phyloP scores from a whole-genome alignment of 2,888 invertebrate genomes.

The Petrolisthes cinctipes region DNA sequence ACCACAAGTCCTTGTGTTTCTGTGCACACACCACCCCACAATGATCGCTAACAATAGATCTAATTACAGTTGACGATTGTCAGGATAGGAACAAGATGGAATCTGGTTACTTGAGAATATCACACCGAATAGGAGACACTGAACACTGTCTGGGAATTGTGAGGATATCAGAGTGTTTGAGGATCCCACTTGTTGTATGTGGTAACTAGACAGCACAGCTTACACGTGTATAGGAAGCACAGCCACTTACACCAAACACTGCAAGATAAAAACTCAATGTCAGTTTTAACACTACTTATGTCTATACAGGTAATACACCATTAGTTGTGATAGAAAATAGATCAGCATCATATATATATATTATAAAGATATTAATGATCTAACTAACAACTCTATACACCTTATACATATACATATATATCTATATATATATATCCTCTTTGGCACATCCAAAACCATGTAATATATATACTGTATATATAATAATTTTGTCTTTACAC shows the following conservation, averaged over 20 bases:
- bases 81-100: not conserved
- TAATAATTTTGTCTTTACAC: not conserved
- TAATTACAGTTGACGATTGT: not conserved
- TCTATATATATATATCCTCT: not conserved
- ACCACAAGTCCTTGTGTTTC: too few species aligned
- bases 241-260: conserved; percentile 18
- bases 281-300: not conserved
- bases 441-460: not conserved
- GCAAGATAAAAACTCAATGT: not conserved
- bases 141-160: not conserved
- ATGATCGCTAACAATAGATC: not conserved
- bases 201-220: not conserved
- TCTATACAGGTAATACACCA: not conserved
- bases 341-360: not conserved
- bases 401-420: not conserved
- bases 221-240: conserved; percentile 9
- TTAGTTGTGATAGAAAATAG: conserved; percentile 7
- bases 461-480: not conserved
- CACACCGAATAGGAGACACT: not conserved
- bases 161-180: not conserved
- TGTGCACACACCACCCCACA: not conserved
- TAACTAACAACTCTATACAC: not conserved
- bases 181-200: not conserved
- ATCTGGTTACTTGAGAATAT: not conserved
- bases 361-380: not conserved